phyloP scores from a whole-genome alignment of 92 coral and sea anemone species.

The Heteractis magnifica region DNA sequence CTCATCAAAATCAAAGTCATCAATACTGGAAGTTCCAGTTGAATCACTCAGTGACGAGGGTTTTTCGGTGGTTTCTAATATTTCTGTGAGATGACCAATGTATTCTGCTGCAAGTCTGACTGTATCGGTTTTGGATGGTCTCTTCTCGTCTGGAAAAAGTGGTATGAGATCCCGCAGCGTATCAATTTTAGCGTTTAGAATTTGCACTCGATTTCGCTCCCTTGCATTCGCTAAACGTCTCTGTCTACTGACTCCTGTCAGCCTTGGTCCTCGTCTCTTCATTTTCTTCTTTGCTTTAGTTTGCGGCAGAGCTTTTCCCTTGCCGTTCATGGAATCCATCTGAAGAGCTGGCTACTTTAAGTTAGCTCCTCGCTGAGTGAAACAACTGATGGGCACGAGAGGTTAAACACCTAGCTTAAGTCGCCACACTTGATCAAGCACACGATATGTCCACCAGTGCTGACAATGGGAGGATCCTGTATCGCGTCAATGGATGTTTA shows the following conservation, averaged over 20 bases:
- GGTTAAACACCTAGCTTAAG: slow-evolving; percentile 27
- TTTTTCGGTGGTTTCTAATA: slow-evolving; percentile 61
- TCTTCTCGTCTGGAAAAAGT: slow-evolving; percentile 84
- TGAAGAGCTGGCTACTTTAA: neutral
- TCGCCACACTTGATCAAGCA: slow-evolving; percentile 25
- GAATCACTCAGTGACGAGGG: slow-evolving; percentile 24
- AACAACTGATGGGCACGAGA: slow-evolving; percentile 11
- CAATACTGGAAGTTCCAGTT: slow-evolving; percentile 1
- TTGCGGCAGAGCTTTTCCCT: slow-evolving; percentile 26
- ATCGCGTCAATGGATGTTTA: slow-evolving; percentile 36
- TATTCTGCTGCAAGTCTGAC: slow-evolving; percentile 83
- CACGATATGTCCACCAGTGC: slow-evolving; percentile 22
- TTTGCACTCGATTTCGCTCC: slow-evolving; percentile 78
- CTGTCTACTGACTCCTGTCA: slow-evolving; percentile 86
- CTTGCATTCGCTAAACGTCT: slow-evolving; percentile 81
- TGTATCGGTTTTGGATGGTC: slow-evolving; percentile 87
- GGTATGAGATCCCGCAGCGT: slow-evolving; percentile 76
- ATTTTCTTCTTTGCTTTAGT: slow-evolving; percentile 51
- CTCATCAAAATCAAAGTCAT: slow-evolving; percentile 42
- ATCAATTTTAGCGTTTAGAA: slow-evolving; percentile 73
- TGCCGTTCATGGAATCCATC: slow-evolving; percentile 15
- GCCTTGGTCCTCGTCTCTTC: slow-evolving; percentile 82
- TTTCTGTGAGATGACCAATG: slow-evolving; percentile 76
- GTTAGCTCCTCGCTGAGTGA: slow-evolving; percentile 1
- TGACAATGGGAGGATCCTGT: slow-evolving; percentile 42